Evolutionary conservation across 2,888 invertebrate species (phyloP), one percentile per base, ranked within the genome.

Genomic region (Kuschelorhynchus macadamiae): DNA sequence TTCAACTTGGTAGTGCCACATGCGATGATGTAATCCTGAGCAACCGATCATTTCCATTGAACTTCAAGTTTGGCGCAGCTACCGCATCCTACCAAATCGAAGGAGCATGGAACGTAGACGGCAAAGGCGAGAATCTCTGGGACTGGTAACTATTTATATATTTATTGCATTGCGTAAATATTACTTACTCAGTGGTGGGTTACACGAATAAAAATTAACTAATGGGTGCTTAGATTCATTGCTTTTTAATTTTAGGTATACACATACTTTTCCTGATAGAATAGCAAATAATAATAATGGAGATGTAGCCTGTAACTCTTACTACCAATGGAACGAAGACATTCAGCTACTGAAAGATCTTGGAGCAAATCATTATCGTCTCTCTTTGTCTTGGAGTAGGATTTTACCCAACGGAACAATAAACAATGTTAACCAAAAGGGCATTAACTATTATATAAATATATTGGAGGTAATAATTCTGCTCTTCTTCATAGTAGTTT

Each of bases 221-320:
- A n/a, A n/a, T n/a, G n/a, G n/a, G n/a, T n/a, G n/a, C n/a, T n/a
- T n/a, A n/a, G n/a, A n/a, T n/a, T n/a, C n/a, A n/a, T n/a, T n/a
- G n/a, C n/a, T n/a, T n/a, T n/a, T n/a, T n/a, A n/a, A n/a, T n/a
- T 46, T 14, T 18, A 64, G 64, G 64, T 69, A 64, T 21, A 61
- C 70, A 8, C 70, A 70, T 30, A 66, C 65, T 11, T 66, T 56
- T 41, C 65, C 65, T 20, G 61, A 70, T 5, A 49, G 50, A 44
- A 70, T 70, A 7, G 21, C 41, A 25, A 50, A 57, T 9, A 33
- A 52, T 17, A n/a, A 49, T 8, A 59, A 39, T 11, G 91, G 87
- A 0, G 90, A 91, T 75, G 81, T 89, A 0, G 88, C 91, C 0
- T 88, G 88, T 59, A 89, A 91, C 79, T 90, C 90, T 20, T 92